phyloP scores from a whole-genome alignment of 2,797 vertebrate genomes.

The Mionectes olivaceus region DNA sequence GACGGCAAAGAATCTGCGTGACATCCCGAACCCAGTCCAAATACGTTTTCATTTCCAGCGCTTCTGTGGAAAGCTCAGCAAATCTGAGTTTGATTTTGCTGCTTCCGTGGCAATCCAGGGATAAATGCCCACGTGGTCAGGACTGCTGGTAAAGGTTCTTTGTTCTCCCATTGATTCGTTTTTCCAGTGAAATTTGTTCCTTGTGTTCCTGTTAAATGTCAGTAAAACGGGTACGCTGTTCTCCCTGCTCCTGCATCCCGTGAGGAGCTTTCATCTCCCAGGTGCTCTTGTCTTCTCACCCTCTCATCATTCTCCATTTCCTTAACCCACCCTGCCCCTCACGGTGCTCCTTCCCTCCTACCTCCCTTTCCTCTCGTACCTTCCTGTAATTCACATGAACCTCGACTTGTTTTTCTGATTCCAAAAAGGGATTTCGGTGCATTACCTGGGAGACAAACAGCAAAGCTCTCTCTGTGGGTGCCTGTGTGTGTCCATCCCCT shows the following conservation, averaged over 20 bases:
- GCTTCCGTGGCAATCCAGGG: background rate
- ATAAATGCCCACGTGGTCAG: background rate
- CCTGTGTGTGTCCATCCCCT: background rate
- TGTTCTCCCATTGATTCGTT: background rate
- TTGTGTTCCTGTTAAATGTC: background rate
- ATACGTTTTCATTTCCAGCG: background rate
- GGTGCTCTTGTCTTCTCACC: background rate
- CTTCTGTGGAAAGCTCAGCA: background rate
- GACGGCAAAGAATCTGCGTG: background rate
- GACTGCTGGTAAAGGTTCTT: background rate
- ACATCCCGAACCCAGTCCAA: background rate
- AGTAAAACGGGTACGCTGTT: background rate
- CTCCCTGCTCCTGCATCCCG: background rate
- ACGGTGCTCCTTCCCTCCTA: background rate
- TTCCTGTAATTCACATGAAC: background rate
- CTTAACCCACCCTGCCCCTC: background rate
- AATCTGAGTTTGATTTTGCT: background rate
- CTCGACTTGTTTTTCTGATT: background rate
- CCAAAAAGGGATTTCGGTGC: background rate
- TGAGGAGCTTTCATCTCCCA: background rate
- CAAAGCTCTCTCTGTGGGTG: background rate
- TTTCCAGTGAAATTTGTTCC: background rate
- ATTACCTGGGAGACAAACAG: background rate
- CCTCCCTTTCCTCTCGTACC: background rate
- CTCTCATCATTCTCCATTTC: background rate